phyloP scores from a whole-genome alignment of 2,888 invertebrate genomes.

The Euspilapteryx auroguttella region DNA sequence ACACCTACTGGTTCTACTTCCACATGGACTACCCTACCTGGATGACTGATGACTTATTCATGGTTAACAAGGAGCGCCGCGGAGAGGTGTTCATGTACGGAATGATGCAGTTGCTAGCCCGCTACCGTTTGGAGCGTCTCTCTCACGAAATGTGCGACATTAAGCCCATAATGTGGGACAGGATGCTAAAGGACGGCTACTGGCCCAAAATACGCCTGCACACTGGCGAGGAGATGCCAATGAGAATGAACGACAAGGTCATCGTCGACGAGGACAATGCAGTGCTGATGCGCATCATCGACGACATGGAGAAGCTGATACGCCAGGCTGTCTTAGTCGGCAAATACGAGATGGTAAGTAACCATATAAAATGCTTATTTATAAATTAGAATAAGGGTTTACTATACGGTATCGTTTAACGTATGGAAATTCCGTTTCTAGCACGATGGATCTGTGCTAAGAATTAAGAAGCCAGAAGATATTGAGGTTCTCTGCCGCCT shows the following conservation, averaged over 20 bases:
- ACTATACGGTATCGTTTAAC: too few relatives aligned
- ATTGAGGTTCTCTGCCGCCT: conserved; percentile 68
- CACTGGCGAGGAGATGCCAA: conserved; percentile 61
- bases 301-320: conserved; percentile 52
- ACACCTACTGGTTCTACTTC: conserved; percentile 69
- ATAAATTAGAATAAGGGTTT: not conserved
- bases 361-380: not conserved
- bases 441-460: conserved; percentile 62
- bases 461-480: conserved; percentile 66
- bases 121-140: conserved; percentile 52
- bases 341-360: conserved; percentile 33
- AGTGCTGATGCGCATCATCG: conserved; percentile 14
- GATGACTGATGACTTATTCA: conserved; percentile 61
- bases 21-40: conserved; percentile 72
- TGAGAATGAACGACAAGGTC: conserved; percentile 39
- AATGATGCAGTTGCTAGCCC: conserved; percentile 67
- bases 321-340: conserved; percentile 45
- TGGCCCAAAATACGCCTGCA: conserved; percentile 61
- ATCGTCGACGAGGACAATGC: conserved; percentile 12
- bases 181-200: conserved; percentile 47
- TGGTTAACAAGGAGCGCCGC: conserved; percentile 44
- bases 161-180: conserved; percentile 43
- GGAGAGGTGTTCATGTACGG: conserved; percentile 64
- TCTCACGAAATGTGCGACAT: conserved; percentile 49
- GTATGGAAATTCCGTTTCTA: too few relatives aligned